Conservation (phyloP, 37 sponge, comb jelly and placozoan species). For the Crambe crambe region DNA sequence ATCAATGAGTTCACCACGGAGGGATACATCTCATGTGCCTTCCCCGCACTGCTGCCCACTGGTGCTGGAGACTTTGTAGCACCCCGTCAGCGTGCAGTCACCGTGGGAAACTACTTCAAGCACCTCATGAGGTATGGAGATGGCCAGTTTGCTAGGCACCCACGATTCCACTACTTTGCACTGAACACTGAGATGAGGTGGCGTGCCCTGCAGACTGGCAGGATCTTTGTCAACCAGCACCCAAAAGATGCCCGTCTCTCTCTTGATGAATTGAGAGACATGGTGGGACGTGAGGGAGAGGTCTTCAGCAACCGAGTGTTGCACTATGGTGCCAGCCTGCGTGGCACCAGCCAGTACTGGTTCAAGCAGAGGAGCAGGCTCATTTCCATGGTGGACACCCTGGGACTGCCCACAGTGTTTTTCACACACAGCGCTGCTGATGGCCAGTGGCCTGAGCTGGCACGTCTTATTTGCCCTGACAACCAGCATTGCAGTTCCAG, state of each 20-base stretch:
- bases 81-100: constrained; percentile 9
- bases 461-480: constrained; percentile 39
- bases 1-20: too few species aligned
- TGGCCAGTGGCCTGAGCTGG: too few species aligned
- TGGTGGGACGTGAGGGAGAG: constrained; percentile 44
- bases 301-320: constrained; percentile 29
- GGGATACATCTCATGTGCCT: too few species aligned
- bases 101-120: constrained; percentile 46
- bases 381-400: constrained; percentile 49
- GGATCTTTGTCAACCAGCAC: constrained; percentile 35
- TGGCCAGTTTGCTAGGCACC: constrained; percentile 45
- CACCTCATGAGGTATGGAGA: constrained; percentile 42
- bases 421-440: constrained; percentile 72
- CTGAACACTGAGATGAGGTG: not conserved
- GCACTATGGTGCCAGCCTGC: constrained; percentile 5
- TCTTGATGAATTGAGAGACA: constrained; percentile 46
- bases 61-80: too few species aligned
- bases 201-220: constrained; percentile 13
- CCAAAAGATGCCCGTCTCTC: constrained; percentile 31
- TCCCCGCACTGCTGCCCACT: too few species aligned
- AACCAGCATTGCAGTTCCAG: constrained; percentile 7
- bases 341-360: too few species aligned
- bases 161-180: not conserved
- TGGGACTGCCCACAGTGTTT: constrained; percentile 47
- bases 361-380: too few species aligned